These are phyloP conservation scores for Silvanus unidentatus DNA, from an alignment of 2,888 invertebrate genomes.

Conservation along the genomic window DNA sequence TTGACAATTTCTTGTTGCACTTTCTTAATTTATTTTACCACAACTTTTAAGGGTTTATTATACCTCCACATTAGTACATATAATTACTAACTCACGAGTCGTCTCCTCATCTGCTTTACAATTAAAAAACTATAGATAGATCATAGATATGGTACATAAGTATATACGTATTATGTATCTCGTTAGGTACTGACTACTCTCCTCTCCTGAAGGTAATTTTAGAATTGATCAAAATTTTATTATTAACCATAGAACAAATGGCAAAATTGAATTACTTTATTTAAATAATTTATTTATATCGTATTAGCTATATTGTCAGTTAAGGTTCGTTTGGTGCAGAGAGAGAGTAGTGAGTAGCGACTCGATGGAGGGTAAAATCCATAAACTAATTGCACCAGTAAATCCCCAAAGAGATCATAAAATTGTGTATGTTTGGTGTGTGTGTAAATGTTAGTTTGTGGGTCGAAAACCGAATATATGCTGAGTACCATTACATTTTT, in stretches of 20 bases:
- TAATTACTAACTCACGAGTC: not conserved
- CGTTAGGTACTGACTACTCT: no score
- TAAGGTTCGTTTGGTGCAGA: not conserved
- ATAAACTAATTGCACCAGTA: no score
- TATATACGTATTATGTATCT: no score
- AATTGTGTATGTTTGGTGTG: slow-evolving; percentile 5
- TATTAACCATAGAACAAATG: no score
- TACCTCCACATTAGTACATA: not conserved
- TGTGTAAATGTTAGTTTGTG: not conserved
- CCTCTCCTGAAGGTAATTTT: no score
- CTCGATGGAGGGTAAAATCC: not conserved
- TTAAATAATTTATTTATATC: no score
- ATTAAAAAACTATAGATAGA: not conserved
- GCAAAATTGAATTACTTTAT: no score
- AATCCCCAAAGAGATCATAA: slow-evolving; percentile 11
- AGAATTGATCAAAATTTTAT: no score
- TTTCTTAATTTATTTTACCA: slow-evolving; percentile 40
- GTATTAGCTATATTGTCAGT: no score
- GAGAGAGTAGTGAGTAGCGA: not conserved
- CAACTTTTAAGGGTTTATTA: slow-evolving; percentile 36
- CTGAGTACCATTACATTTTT: no score
- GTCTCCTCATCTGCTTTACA: not conserved
- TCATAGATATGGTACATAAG: no score
- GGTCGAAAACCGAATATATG: no score
- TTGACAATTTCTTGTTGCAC: slow-evolving; percentile 17